These are phyloP conservation scores for Plotosus lineatus DNA, from an alignment of 2,113 vertebrate species.

Conservation along the genomic window DNA sequence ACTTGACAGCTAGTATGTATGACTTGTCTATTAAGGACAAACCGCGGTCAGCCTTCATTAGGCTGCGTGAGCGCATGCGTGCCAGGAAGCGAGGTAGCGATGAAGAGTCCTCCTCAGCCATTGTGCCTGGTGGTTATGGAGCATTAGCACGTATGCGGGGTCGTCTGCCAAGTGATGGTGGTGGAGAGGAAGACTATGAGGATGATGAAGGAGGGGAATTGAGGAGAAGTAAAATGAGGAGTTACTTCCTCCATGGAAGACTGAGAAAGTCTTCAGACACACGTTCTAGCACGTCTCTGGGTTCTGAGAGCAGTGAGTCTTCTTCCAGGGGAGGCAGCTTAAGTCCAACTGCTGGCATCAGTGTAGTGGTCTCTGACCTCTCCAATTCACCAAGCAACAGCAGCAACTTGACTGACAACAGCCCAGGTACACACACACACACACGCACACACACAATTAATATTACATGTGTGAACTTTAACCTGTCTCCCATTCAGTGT, in stretches of 20 bases:
- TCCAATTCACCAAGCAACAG: conserved; percentile 79
- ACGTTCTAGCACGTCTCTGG: conserved; percentile 89
- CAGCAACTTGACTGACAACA: conserved; percentile 88
- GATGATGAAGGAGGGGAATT: conserved; percentile 79
- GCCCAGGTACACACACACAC: conserved; percentile 73
- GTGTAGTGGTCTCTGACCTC: conserved; percentile 69
- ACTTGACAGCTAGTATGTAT: conserved; percentile 95
- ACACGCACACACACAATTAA: conserved; percentile 11
- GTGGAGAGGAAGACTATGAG: conserved; percentile 80
- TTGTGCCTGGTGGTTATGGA: conserved; percentile 74
- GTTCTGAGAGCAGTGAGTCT: conserved; percentile 92
- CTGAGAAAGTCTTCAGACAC: conserved; percentile 89
- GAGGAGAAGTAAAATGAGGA: conserved; percentile 82
- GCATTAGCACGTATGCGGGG: conserved; percentile 57
- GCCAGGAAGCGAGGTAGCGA: conserved; percentile 80
- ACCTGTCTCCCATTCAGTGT: background rate
- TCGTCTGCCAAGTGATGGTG: conserved; percentile 75
- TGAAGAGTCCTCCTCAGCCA: conserved; percentile 82
- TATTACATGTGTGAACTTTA: background rate
- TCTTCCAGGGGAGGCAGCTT: conserved; percentile 83
- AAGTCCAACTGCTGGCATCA: conserved; percentile 79
- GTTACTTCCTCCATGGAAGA: conserved; percentile 85
- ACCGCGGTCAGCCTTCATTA: conserved; percentile 82
- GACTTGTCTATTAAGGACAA: conserved; percentile 94
- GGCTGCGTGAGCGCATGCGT: conserved; percentile 90